These are phyloP conservation scores for Sebastes diploproa DNA, from an alignment of 2,797 vertebrate genomes.

Conservation along the genomic window DNA sequence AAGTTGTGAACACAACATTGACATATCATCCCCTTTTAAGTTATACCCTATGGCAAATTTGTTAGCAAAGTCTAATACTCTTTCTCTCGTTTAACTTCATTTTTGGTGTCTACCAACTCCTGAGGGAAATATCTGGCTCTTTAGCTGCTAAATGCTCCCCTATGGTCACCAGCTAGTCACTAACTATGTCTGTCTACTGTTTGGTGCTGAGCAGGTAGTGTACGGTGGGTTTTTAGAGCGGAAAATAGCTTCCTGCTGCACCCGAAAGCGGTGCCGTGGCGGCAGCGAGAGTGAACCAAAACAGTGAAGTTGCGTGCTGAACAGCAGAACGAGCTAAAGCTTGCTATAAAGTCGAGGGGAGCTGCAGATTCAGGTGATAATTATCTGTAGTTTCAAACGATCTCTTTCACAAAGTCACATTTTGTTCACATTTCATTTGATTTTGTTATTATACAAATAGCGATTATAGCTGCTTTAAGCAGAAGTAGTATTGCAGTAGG, in stretches of 20 bases:
- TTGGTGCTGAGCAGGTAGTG: not conserved
- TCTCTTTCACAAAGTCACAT: not conserved
- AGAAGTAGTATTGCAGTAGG: not conserved
- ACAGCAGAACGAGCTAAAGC: not conserved
- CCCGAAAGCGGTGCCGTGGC: not conserved
- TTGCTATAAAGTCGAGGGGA: not conserved
- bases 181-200: not conserved
- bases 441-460: not conserved
- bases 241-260: not conserved
- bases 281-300: not conserved
- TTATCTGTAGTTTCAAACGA: not conserved
- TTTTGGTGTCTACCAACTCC: not conserved
- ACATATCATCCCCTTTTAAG: not conserved
- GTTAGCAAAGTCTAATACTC: not conserved
- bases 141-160: not conserved
- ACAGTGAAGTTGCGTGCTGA: not conserved
- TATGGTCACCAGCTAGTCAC: not conserved
- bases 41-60: not conserved
- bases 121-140: not conserved
- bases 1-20: not conserved
- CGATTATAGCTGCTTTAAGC: not conserved
- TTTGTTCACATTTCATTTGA: not conserved
- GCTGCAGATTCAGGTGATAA: not conserved
- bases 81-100: not conserved
- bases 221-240: not conserved